Evolutionary conservation across 2,113 vertebrate genomes (phyloP), one percentile per base, ranked within the genome.

Genomic region (Galbula dea): DNA sequence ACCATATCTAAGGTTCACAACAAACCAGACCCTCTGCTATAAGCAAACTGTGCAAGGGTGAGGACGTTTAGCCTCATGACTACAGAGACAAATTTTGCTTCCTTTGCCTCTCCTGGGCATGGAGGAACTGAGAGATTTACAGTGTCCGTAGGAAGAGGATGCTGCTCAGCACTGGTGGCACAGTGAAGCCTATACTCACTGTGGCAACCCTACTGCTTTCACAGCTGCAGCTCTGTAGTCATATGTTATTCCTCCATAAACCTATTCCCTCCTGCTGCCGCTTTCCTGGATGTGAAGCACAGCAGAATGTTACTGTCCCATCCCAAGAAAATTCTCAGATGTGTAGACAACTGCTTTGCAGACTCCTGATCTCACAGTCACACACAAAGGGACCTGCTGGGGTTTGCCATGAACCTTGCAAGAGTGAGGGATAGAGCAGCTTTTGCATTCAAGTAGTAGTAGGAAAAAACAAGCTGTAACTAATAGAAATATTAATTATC

Each of bases 51-150:
- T n/a, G 37, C 3, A 26, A 46, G 49, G 9, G 67, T 37, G 52
- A 85, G 39, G 49, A n/a, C 26, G 29, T 51, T 74, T 51, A 34
- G 34, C 54, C 39, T n/a, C 9, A 5, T 43, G 49, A 61, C 19
- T 49, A 15, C 10, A n/a, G 43, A 20, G 34, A 12, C 7, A 59
- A 19, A 24, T 21, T 43, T 66, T 76, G 9, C 34, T 91, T 43
- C 15, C 6, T 51, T 57, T 76, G 37, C 58, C 4, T 72, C 18
- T 58, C 3, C 34, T 0, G 0, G 18, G 15, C 14, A 2, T 1
- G 34, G 29, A 52, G 49, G n/a, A 72, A 30, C 15, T 63, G 55
- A 37, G 27, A 66, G 32, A 11, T 14, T 16, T 15, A 18, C n/a
- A n/a, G n/a, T n/a, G 16, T 59, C 55, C 0, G 0, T 9, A 34